Evolutionary conservation across 2,888 invertebrate species (phyloP), one percentile per base, ranked within the genome.

Genomic region (Macrosiphum euphorbiae): DNA sequence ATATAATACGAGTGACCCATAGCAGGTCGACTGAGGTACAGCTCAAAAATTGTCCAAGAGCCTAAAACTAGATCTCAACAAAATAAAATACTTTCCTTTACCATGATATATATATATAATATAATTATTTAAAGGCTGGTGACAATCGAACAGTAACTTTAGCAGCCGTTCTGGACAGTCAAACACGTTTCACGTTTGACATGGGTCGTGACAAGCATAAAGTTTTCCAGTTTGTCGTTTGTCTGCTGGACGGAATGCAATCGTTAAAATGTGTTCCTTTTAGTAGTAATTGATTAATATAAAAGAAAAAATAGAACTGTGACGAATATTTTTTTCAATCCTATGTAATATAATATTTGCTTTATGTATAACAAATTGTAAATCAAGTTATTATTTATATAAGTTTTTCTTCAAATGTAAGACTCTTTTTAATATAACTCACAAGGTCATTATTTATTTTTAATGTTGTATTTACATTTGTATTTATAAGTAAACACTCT

Each of bases 161-260:
- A 28, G 84, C 84, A 28, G 41, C 52, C 61, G 67, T 90, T 50
- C 84, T 35, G 90, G 78, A 35, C 50, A 52, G 84, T 3, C 84
- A 28, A 52, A 84, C 41, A 28, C 90, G 78, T 84, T 78, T 84
- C 41, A 20, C 78, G 52, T 90, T 78, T 84, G 90, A 84, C 90
- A 84, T 47, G 84, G 84, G 90, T 91, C 84, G 52, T 52, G 84
- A 84, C 90, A 91, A 84, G 52, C 16, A 41, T 52, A 91, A 91
- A 91, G 90, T 84, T 91, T 84, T 84, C 52, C 55, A 44, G 52
- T 91, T 91, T 84, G 52, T 84, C 52, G 52, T 91, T 55, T 84
- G 78, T 91, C 84, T 41, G 52, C 47, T 26, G 41, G 78, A 41
- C 52, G 13, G 20, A 26, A 44, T 13, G 16, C 28, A 91, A 84